A percentile compares a stretch with the other conserved stretches of the same genome.
Conservation (phyloP, 1,140 invertebrate genomes). For the Potamilus streckersoni region DNA sequence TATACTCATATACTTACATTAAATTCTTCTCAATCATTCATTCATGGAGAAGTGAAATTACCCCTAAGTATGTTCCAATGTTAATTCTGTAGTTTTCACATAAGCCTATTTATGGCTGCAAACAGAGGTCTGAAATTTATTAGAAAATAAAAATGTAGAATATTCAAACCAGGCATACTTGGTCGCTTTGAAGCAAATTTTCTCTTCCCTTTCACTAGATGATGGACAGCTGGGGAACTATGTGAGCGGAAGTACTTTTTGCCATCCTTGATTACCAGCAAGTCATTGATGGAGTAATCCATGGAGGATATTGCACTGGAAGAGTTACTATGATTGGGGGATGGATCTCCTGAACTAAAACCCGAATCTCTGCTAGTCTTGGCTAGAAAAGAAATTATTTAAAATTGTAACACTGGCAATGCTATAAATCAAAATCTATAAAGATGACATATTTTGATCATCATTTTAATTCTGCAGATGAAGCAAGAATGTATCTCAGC, state of each 20-base stretch:
- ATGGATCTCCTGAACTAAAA: conserved; percentile 62
- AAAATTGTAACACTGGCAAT: not conserved
- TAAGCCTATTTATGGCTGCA: too few relatives aligned
- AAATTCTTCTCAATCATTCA: too few relatives aligned
- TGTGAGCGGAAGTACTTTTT: conserved; percentile 37
- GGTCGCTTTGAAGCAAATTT: conserved; percentile 34
- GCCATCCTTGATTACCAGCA: conserved; percentile 21
- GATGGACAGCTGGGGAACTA: conserved; percentile 24
- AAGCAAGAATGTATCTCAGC: too few relatives aligned
- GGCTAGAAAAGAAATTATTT: conserved; percentile 29
- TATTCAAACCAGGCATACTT: conserved; percentile 30
- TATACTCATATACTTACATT: too few relatives aligned
- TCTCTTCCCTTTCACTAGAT: conserved; percentile 21
- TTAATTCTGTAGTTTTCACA: too few relatives aligned
- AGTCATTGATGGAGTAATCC: conserved; percentile 25
- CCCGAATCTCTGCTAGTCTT: conserved; percentile 64
- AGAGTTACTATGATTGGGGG: conserved; percentile 51
- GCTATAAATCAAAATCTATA: too few relatives aligned
- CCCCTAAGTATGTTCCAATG: too few relatives aligned
- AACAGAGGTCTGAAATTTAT: too few relatives aligned
- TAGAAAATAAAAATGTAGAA: too few relatives aligned
- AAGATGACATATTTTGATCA: too few relatives aligned
- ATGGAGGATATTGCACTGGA: conserved; percentile 6
- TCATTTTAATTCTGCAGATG: too few relatives aligned
- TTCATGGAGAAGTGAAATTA: too few relatives aligned